Percentiles rank a stretch among this genome's conserved stretches.
Conservation (phyloP, 2,797 vertebrate species). For the Tapera naevia region DNA sequence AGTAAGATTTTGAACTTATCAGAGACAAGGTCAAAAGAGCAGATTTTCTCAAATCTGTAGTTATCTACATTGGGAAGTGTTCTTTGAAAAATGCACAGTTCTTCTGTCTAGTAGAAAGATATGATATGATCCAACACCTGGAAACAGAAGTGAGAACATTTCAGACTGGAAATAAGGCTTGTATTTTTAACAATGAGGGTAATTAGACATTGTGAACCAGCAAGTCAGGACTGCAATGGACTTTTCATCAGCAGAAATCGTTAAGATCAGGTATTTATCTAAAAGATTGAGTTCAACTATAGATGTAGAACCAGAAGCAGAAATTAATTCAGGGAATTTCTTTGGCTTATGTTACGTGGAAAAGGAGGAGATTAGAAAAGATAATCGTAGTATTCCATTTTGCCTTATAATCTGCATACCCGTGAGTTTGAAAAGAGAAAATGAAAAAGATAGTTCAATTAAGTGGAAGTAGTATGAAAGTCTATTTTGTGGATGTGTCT, state of each 20-base stretch:
- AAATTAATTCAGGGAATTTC: slow-evolving; percentile 28
- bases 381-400: background rate
- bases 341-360: background rate
- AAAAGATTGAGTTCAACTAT: background rate
- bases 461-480: background rate
- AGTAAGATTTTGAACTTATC: slow-evolving; percentile 10
- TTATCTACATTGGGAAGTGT: background rate
- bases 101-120: background rate
- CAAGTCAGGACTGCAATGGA: background rate
- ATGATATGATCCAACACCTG: background rate
- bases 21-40: slow-evolving; percentile 14
- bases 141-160: slow-evolving; percentile 10
- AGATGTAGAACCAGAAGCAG: background rate
- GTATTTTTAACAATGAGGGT: slow-evolving; percentile 15
- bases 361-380: background rate
- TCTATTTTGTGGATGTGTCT: background rate
- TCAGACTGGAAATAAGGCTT: background rate
- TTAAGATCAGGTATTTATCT: background rate
- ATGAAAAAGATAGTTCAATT: background rate
- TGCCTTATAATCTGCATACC: slow-evolving; percentile 2
- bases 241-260: slow-evolving; percentile 17
- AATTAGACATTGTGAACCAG: slow-evolving; percentile 32
- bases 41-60: slow-evolving; percentile 17
- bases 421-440: background rate
- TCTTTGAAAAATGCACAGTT: slow-evolving; percentile 6